These are phyloP conservation scores for Thelaira solivaga DNA, from an alignment of 2,888 invertebrate genomes.

Conservation along the genomic window DNA sequence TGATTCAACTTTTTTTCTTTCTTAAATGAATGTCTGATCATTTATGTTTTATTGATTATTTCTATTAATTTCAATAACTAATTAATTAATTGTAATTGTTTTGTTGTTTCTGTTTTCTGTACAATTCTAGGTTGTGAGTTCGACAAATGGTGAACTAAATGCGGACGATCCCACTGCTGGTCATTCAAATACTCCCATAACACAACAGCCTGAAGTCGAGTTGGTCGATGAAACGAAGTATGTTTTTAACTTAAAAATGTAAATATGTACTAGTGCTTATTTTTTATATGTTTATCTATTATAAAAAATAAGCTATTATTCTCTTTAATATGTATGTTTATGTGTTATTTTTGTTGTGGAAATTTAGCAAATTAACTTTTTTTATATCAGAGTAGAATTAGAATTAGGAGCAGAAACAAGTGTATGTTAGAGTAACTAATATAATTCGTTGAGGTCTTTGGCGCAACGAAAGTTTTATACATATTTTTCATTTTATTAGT, in stretches of 20 bases:
- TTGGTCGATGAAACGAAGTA: conserved; percentile 98
- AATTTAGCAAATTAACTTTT: no score
- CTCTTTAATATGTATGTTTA: no score
- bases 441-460: no score
- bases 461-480: no score
- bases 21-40: conserved; percentile 20
- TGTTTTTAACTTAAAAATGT: conserved; percentile 77
- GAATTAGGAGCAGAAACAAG: no score
- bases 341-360: no score
- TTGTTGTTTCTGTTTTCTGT: conserved; percentile 51
- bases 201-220: conserved; percentile 95
- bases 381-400: no score
- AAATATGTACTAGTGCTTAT: not conserved
- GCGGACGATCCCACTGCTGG: conserved; percentile 97
- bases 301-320: no score
- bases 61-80: conserved; percentile 2
- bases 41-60: not conserved
- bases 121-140: conserved; percentile 91
- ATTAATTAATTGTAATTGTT: conserved; percentile 23
- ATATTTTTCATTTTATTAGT: no score
- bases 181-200: conserved; percentile 98
- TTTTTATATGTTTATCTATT: no score
- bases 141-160: conserved; percentile 96
- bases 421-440: no score
- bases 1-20: conserved; percentile 19